phyloP scores from a whole-genome alignment of 2,797 vertebrate genomes.

The Apodemus agrarius region DNA sequence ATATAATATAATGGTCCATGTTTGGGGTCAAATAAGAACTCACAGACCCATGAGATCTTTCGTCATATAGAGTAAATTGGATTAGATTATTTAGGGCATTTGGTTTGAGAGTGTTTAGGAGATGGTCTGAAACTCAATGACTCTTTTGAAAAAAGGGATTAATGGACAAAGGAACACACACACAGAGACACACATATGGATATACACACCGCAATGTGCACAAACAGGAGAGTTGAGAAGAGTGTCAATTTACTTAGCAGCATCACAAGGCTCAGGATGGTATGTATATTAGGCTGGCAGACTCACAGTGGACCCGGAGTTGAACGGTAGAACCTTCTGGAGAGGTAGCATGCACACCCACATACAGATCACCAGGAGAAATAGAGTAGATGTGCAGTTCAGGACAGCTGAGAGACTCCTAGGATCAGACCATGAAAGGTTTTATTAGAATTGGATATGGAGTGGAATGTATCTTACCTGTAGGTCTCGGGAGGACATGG shows the following conservation, averaged over 20 bases:
- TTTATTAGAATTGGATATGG: not conserved
- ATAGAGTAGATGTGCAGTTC: not conserved
- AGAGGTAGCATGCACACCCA: not conserved
- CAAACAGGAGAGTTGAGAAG: not conserved
- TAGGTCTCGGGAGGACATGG: not conserved
- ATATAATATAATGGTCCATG: not conserved
- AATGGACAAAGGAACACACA: not conserved
- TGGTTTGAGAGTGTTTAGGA: not conserved
- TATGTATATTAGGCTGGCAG: not conserved
- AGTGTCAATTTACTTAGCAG: not conserved
- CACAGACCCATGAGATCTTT: not conserved
- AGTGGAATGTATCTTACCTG: not conserved
- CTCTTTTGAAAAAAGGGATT: not conserved
- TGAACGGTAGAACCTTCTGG: not conserved
- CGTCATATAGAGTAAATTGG: not conserved
- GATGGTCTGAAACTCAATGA: not conserved
- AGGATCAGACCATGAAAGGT: not conserved
- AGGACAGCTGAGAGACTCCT: not conserved
- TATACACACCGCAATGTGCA: not conserved
- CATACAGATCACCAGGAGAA: not conserved
- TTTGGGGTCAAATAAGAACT: slow-evolving; percentile 23
- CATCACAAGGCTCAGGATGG: not conserved
- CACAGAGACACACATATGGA: not conserved
- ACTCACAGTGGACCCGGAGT: not conserved
- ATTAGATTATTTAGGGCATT: not conserved